A percentile compares a stretch with the other conserved stretches of the same genome.
Evolutionary conservation across 2,888 invertebrate genomes (phyloP).

Genomic region (Calliopum simillimum): DNA sequence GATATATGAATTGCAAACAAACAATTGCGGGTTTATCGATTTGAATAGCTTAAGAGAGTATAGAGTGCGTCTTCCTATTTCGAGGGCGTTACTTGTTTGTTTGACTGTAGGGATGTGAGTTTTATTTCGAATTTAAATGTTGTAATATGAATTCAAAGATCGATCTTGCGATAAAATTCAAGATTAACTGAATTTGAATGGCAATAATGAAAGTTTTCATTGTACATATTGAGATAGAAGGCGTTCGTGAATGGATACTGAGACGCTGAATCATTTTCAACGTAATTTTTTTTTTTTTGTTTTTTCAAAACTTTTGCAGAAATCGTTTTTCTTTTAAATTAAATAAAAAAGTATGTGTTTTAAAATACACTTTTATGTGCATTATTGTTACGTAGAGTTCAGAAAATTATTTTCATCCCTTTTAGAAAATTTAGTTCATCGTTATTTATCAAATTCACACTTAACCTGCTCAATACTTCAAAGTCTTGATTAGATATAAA

Average conservation of each 20-base stretch:
- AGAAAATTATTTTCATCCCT: too few species aligned
- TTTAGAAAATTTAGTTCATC: too few species aligned
- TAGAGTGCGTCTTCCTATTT: constrained; percentile 8
- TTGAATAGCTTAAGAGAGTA: constrained; percentile 7
- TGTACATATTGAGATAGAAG: neutral
- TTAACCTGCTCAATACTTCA: too few species aligned
- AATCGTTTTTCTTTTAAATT: too few species aligned
- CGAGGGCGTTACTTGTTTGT: constrained; percentile 8
- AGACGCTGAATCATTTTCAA: constrained; percentile 40
- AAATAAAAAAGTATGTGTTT: too few species aligned
- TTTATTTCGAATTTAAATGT: constrained; percentile 7
- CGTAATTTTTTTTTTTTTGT: constrained; percentile 2
- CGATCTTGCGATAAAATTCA: neutral
- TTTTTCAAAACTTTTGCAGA: too few species aligned
- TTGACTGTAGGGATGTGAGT: neutral
- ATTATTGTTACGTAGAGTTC: too few species aligned
- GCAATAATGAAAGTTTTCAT: neutral
- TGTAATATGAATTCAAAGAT: neutral
- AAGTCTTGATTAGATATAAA: too few species aligned
- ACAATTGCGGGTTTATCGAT: neutral
- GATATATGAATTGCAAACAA: neutral
- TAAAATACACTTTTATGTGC: too few species aligned
- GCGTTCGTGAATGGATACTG: neutral
- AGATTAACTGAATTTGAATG: constrained; percentile 4
- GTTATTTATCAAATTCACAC: too few species aligned